Evolutionary conservation across 2,888 invertebrate genomes (phyloP).

Genomic region (Orchesellides sinensis): DNA sequence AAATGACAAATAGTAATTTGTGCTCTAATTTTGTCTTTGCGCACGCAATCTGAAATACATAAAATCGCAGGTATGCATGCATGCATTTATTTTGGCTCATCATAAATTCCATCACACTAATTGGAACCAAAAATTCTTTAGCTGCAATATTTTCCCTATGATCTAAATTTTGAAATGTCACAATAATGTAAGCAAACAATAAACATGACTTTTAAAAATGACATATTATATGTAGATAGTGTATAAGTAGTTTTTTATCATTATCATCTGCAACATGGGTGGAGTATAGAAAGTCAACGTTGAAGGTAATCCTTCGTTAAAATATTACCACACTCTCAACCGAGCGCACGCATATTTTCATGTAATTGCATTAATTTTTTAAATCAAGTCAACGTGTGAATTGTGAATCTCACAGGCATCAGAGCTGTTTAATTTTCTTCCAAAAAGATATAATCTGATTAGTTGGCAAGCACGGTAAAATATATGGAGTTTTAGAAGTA

Average conservation of each 20-base stretch:
- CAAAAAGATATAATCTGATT: too few species aligned
- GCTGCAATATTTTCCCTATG: background rate
- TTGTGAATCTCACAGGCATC: too few species aligned
- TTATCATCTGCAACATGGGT: too few species aligned
- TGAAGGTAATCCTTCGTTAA: background rate
- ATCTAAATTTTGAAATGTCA: background rate
- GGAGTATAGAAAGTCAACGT: background rate
- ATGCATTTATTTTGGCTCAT: constrained; percentile 46
- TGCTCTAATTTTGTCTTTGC: constrained; percentile 12
- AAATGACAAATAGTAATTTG: background rate
- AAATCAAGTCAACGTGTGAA: too few species aligned
- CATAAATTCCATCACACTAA: constrained; percentile 36
- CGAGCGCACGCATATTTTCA: background rate
- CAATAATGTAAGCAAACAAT: background rate
- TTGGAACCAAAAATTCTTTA: background rate
- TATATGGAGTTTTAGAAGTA: too few species aligned
- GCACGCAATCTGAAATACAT: background rate
- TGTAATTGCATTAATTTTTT: background rate
- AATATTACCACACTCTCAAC: too few species aligned
- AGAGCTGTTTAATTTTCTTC: too few species aligned
- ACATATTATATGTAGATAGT: too few species aligned
- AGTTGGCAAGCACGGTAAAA: too few species aligned
- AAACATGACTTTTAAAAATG: background rate
- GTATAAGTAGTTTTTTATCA: too few species aligned
- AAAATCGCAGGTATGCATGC: background rate